phyloP scores from a whole-genome alignment of 30 jellyfish, hydroid and myxozoan genomes.

The Cassiopea xamachana region DNA sequence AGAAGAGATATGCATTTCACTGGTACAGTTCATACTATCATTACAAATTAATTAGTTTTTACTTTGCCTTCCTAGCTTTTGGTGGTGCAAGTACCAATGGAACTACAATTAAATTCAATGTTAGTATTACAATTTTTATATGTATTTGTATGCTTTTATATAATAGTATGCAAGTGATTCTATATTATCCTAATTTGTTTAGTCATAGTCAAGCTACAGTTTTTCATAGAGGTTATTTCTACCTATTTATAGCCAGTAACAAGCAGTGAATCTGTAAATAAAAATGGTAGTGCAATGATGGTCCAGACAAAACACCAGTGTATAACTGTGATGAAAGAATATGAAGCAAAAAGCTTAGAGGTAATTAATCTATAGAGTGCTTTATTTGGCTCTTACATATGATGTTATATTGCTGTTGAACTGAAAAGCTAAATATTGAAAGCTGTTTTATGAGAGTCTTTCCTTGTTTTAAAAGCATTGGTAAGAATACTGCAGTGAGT shows the following conservation, averaged over 20 bases:
- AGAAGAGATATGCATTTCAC: neutral
- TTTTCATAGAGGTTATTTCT: neutral
- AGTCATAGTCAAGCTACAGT: too few relatives aligned
- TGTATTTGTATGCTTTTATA: too few relatives aligned
- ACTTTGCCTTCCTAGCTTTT: slow-evolving; percentile 50
- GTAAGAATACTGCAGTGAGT: too few relatives aligned
- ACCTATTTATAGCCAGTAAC: slow-evolving; percentile 73
- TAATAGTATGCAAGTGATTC: too few relatives aligned
- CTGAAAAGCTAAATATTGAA: neutral
- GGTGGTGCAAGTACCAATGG: slow-evolving; percentile 81
- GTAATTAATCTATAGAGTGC: slow-evolving; percentile 8
- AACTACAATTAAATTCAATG: slow-evolving; percentile 87
- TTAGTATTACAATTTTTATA: slow-evolving; percentile 10
- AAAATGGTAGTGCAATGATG: slow-evolving; percentile 77
- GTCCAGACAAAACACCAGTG: slow-evolving; percentile 87
- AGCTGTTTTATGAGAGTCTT: too few relatives aligned
- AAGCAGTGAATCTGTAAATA: slow-evolving; percentile 73
- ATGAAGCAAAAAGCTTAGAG: slow-evolving; percentile 90
- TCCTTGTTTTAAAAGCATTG: too few relatives aligned
- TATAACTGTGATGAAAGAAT: slow-evolving; percentile 88
- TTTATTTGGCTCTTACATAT: neutral
- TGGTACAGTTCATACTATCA: neutral
- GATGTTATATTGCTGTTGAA: neutral
- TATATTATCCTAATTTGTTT: too few relatives aligned
- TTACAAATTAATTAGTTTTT: neutral